phyloP scores from a whole-genome alignment of 2,888 invertebrate species.

The Oligia latruncula region DNA sequence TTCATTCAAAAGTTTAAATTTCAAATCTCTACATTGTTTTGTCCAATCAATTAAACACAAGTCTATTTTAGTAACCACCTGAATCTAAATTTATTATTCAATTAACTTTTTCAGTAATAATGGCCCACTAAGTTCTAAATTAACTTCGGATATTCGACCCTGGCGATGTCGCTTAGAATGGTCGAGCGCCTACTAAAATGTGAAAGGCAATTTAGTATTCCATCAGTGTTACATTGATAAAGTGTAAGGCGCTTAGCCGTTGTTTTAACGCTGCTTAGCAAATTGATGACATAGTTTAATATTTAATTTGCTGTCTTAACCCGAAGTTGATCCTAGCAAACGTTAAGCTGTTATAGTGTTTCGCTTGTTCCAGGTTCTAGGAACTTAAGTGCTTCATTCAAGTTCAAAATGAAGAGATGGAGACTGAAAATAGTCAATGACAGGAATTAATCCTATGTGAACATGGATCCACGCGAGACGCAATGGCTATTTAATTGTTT shows the following conservation, averaged over 20 bases:
- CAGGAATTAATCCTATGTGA: not conserved
- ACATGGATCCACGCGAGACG: not conserved
- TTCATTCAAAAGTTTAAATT: not conserved
- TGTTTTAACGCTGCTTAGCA: constrained; percentile 64
- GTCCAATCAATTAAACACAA: constrained; percentile 13
- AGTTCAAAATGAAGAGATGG: not conserved
- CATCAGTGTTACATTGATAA: constrained; percentile 64
- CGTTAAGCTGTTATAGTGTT: constrained; percentile 42
- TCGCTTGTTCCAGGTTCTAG: constrained; percentile 1
- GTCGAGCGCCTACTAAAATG: constrained; percentile 64
- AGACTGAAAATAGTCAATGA: not conserved
- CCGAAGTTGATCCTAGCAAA: constrained; percentile 41
- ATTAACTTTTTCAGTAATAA: constrained; percentile 56
- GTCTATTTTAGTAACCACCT: not conserved
- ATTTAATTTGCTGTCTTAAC: constrained; percentile 65
- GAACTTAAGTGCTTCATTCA: not conserved
- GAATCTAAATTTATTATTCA: constrained; percentile 45
- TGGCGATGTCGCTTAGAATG: constrained; percentile 26
- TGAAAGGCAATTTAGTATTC: constrained; percentile 67
- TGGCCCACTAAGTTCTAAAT: constrained; percentile 51
- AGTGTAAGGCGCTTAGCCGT: constrained; percentile 66
- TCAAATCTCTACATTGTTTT: constrained; percentile 4
- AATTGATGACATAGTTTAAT: constrained; percentile 67
- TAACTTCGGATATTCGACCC: constrained; percentile 38
- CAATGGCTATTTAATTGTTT: not conserved